Conservation (phyloP, 2,888 invertebrate species). For the Trilocha varians region DNA sequence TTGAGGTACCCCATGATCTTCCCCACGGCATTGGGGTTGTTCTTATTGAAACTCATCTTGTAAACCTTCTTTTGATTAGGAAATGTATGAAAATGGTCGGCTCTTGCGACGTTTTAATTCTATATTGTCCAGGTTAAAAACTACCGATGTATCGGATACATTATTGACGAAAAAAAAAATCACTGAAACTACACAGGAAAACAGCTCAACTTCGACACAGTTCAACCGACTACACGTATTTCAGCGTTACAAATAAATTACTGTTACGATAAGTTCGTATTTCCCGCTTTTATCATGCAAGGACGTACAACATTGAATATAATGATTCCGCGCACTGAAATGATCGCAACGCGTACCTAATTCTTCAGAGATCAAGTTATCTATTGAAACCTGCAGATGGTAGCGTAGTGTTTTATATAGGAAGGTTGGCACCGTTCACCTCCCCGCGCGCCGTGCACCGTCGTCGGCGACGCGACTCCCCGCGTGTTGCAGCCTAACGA, state of each 20-base stretch:
- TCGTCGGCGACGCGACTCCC: constrained; percentile 18
- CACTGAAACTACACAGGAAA: constrained; percentile 20
- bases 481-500: constrained; percentile 15
- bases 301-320: constrained; percentile 52
- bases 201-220: constrained; percentile 43
- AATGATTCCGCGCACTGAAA: constrained; percentile 35
- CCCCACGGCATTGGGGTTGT: constrained; percentile 66
- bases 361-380: constrained; percentile 65
- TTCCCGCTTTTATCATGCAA: constrained; percentile 47
- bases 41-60: constrained; percentile 71
- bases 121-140: constrained; percentile 54
- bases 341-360: constrained; percentile 61
- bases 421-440: constrained; percentile 39
- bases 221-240: constrained; percentile 26
- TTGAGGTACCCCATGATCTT: constrained; percentile 67
- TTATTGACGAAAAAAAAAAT: constrained; percentile 17
- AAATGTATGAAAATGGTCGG: neutral
- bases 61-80: constrained; percentile 42
- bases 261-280: constrained; percentile 36
- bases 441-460: constrained; percentile 24
- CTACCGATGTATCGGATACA: constrained; percentile 43
- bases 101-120: constrained; percentile 30
- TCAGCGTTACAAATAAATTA: constrained; percentile 21
- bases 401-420: constrained; percentile 68
- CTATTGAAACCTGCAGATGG: constrained; percentile 72